Evolutionary conservation across 2,113 vertebrate species (phyloP), one percentile per base, ranked within the genome.

Genomic region (Eonycteris spelaea): DNA sequence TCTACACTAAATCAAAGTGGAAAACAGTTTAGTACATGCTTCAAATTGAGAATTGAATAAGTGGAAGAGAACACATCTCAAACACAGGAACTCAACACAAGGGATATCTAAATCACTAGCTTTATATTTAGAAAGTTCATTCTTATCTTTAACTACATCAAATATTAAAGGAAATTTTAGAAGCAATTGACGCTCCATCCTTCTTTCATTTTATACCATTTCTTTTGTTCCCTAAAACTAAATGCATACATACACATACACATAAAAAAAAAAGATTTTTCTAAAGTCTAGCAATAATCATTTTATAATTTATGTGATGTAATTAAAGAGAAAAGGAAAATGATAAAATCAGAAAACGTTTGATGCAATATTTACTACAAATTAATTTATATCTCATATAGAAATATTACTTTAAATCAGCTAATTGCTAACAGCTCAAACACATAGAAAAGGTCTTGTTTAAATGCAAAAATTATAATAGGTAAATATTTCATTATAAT

Each of bases 281-380:
- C 48, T 83, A 21, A 91, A 79, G 26, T 74, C 59, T 48, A 40
- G 13, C 51, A 91, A 73, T 53, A 71, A 93, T 79, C n/a, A 65
- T 33, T 88, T 79, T 78, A 48, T 53, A 78, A 87, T 84, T 73
- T 43, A 61, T 1, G 10, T 88, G 57, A 84, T 26, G 5, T 45
- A 93, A 96, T 74, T 85, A 57, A 82, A 24, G 53, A 77, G 30
- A 90, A 93, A 75, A 67, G 61, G 53, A 93, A 93, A 91, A 73
- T 30, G 13, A 80, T 35, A 53, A 74, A 68, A 67, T 70, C 78
- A 80, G 82, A 95, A 96, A 89, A 55, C 6, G 10, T 91, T 33
- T 78, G 33, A 45, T n/a, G 18, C 21, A 85, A 38, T 85, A 82
- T 86, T 75, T 63, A 30, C 35, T 78, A 91, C 71, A 43, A 5